Percentiles rank a stretch among this genome's conserved stretches.
phyloP scores from a whole-genome alignment of 2,113 vertebrate genomes.

The Heterotis niloticus region DNA sequence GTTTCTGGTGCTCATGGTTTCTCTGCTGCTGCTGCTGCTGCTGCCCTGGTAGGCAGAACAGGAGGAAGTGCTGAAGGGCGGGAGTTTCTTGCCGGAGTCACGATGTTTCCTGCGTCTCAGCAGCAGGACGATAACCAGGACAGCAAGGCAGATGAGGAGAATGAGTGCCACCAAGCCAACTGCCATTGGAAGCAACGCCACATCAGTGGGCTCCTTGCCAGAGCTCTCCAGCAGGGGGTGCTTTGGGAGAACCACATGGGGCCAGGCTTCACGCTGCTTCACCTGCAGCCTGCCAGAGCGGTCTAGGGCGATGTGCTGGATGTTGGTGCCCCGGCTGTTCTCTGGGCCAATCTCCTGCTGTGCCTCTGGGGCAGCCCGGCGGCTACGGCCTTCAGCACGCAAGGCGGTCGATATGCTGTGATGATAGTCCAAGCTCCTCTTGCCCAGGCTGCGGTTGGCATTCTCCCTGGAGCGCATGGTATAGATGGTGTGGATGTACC shows the following conservation, averaged over 20 bases:
- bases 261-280: slow-evolving; percentile 56
- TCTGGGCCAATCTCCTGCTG: slow-evolving; percentile 49
- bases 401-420: slow-evolving; percentile 37
- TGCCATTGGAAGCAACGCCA: slow-evolving; percentile 46
- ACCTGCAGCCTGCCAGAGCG: slow-evolving; percentile 50
- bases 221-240: slow-evolving; percentile 55
- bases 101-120: slow-evolving; percentile 48
- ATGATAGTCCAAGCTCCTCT: slow-evolving; percentile 62
- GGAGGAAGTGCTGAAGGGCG: slow-evolving; percentile 60
- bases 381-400: slow-evolving; percentile 22
- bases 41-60: slow-evolving; percentile 56
- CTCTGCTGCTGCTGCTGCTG: slow-evolving; percentile 51
- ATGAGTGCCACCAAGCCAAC: slow-evolving; percentile 59
- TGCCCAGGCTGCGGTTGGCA: slow-evolving; percentile 56
- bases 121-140: slow-evolving; percentile 52
- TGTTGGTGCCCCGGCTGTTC: slow-evolving; percentile 65
- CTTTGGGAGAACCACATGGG: slow-evolving; percentile 36
- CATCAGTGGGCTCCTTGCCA: slow-evolving; percentile 45
- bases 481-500: slow-evolving; percentile 67
- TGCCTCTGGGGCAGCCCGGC: slow-evolving; percentile 44
- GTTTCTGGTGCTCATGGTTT: slow-evolving; percentile 40
- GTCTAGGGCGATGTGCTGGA: slow-evolving; percentile 61
- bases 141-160: slow-evolving; percentile 54
- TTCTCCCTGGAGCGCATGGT: slow-evolving; percentile 57
- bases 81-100: slow-evolving; percentile 47